These are phyloP conservation scores for Felis chaus DNA, from an alignment of 2,113 vertebrate genomes.

Conservation along the genomic window DNA sequence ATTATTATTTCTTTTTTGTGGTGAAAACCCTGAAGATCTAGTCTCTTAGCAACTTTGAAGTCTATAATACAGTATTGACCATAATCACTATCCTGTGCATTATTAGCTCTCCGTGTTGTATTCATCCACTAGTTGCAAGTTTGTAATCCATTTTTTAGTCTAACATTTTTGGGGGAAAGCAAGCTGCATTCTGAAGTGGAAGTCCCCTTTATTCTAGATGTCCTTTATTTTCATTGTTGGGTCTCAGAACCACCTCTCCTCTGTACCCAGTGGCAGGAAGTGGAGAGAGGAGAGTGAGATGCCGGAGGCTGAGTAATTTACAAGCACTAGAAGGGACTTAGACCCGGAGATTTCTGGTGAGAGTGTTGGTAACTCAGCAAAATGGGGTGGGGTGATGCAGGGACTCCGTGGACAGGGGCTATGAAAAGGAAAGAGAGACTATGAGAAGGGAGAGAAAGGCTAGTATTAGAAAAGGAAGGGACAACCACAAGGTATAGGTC, in stretches of 20 bases:
- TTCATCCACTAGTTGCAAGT: background rate
- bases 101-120: background rate
- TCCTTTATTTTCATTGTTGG: background rate
- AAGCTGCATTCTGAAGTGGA: background rate
- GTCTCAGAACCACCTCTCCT: background rate
- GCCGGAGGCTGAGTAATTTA: background rate
- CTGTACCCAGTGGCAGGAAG: background rate
- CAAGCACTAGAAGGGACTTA: background rate
- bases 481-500: background rate
- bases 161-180: background rate
- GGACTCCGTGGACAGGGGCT: fast-evolving
- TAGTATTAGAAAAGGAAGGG: background rate
- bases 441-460: background rate
- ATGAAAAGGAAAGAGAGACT: background rate
- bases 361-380: background rate
- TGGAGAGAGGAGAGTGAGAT: background rate
- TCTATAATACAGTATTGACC: background rate
- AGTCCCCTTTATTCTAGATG: background rate
- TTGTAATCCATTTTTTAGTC: background rate
- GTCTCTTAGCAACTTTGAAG: background rate
- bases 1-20: background rate
- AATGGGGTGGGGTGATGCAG: background rate
- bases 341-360: background rate
- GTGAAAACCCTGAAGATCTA: background rate
- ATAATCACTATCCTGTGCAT: background rate